Percentiles rank a stretch among this genome's conserved stretches.
These are phyloP conservation scores for Clarias laeviceps DNA, from an alignment of 2,797 vertebrate genomes.

Conservation along the genomic window DNA sequence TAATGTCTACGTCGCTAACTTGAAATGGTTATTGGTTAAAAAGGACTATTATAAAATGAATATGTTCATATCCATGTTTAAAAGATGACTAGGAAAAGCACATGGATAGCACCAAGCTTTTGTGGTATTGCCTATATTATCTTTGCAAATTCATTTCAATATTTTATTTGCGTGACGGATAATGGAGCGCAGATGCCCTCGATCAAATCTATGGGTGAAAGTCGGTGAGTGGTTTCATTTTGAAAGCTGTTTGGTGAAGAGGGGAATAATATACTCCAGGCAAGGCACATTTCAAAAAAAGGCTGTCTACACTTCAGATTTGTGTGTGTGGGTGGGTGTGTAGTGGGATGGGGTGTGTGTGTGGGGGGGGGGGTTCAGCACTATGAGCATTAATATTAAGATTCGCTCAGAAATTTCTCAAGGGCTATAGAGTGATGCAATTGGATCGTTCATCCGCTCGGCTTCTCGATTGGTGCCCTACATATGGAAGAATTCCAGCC, in stretches of 20 bases:
- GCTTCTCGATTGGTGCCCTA: slow-evolving; percentile 45
- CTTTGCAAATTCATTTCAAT: slow-evolving; percentile 46
- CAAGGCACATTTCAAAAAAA: slow-evolving; percentile 48
- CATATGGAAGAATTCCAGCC: slow-evolving; percentile 39
- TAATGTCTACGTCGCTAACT: slow-evolving; percentile 32
- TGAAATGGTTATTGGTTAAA: slow-evolving; percentile 3
- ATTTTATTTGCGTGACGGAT: slow-evolving; percentile 49
- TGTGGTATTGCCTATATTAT: slow-evolving; percentile 39
- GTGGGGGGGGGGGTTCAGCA: not conserved
- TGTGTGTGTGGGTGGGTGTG: slow-evolving; percentile 11
- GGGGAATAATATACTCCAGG: slow-evolving; percentile 50
- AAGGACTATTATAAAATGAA: not conserved
- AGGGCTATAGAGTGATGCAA: slow-evolving; percentile 41
- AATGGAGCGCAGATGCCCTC: slow-evolving; percentile 40
- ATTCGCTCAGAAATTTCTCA: slow-evolving; percentile 41
- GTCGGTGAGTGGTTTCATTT: slow-evolving; percentile 51
- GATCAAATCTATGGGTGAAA: slow-evolving; percentile 50
- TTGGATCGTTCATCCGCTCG: slow-evolving; percentile 44
- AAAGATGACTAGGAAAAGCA: not conserved
- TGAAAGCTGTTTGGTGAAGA: slow-evolving; percentile 45
- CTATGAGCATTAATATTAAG: slow-evolving; percentile 40
- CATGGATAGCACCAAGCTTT: slow-evolving; percentile 32
- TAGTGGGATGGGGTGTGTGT: not conserved
- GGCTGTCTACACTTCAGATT: slow-evolving; percentile 38
- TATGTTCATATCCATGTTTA: not conserved